Evolutionary conservation across 2,797 vertebrate genomes (phyloP), one percentile per base, ranked within the genome.

Genomic region (Acridotheres tristis): DNA sequence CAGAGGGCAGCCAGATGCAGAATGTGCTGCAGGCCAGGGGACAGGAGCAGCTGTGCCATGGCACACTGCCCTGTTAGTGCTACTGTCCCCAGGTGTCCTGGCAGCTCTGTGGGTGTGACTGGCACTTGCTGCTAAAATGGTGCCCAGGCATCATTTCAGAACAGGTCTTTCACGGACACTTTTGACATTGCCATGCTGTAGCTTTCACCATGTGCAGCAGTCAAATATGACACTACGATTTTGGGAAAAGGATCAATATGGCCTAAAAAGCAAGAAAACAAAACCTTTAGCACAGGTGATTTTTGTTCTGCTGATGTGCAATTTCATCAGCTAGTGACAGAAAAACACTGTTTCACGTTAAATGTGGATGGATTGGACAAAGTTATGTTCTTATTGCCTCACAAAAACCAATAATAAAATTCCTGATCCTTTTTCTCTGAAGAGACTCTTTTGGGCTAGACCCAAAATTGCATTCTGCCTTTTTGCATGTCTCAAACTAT

Each of bases 41-140:
- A 25, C 17, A 30, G 50, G 48, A 89, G 57, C 85, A 59, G 82
- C 65, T 77, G 85, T 76, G 75, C 40, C 27, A 23, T 1, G 1
- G 51, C 87, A 53, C 0, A 0, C 38, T 87, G 45, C 15, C 34
- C 45, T 78, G 26, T 25, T 82, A 67, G 0, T 16, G 53, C 75
- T 57, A 26, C 42, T n/a, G 40, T 69, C n/a, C 38, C 15, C 32
- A 42, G 34, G 40, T 9, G 4, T 55, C 75, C 81, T 74, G 91
- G 57, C 69, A 71, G 30, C 76, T 78, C 0, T 0, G 25, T 21
- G 25, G 43, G 15, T 0, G 0, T 19, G 79, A 51, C 20, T 9
- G 5, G 51, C 42, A 16, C 53, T 65, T 1, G 1, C 48, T 71
- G 55, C 17, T 59, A 7, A 51, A 66, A 22, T 5, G n/a, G 22